A percentile compares a stretch with the other conserved stretches of the same genome.
Evolutionary conservation across 2,888 invertebrate species (phyloP).

Genomic region (Pherbina coryleti): DNA sequence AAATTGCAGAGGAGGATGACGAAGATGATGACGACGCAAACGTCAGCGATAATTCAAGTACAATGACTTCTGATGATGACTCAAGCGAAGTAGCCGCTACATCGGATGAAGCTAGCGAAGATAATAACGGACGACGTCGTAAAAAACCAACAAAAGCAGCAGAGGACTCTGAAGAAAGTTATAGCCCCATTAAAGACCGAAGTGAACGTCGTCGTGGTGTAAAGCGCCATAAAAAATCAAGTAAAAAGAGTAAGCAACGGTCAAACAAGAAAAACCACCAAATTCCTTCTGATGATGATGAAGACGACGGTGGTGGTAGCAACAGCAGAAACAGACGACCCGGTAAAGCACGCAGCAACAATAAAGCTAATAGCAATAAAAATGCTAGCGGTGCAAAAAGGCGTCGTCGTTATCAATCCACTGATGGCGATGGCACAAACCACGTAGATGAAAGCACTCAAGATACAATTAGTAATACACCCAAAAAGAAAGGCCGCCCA

Average conservation of each 20-base stretch:
- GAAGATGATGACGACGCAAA: constrained; percentile 50
- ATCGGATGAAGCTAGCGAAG: constrained; percentile 46
- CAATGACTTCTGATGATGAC: constrained; percentile 38
- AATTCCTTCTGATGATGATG: constrained; percentile 55
- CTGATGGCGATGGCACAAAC: constrained; percentile 53
- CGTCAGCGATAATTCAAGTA: constrained; percentile 32
- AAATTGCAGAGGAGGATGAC: constrained; percentile 56
- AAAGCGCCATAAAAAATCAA: constrained; percentile 36
- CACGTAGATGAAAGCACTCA: constrained; percentile 63
- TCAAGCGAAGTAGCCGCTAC: constrained; percentile 42
- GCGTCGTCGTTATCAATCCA: constrained; percentile 55
- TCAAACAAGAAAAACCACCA: constrained; percentile 41
- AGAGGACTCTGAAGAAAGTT: constrained; percentile 73
- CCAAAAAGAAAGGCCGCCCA: constrained; percentile 58
- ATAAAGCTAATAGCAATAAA: constrained; percentile 45
- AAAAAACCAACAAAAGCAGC: constrained; percentile 50
- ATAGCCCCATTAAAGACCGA: constrained; percentile 69
- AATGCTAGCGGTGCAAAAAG: constrained; percentile 35
- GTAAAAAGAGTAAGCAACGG: constrained; percentile 41
- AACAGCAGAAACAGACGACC: constrained; percentile 4
- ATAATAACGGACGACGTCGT: constrained; percentile 45
- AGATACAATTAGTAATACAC: constrained; percentile 53
- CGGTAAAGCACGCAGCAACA: neutral
- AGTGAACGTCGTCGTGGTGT: constrained; percentile 49
- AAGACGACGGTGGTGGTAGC: constrained; percentile 21